phyloP scores from a whole-genome alignment of 2,113 vertebrate species.

The Aythya baeri region DNA sequence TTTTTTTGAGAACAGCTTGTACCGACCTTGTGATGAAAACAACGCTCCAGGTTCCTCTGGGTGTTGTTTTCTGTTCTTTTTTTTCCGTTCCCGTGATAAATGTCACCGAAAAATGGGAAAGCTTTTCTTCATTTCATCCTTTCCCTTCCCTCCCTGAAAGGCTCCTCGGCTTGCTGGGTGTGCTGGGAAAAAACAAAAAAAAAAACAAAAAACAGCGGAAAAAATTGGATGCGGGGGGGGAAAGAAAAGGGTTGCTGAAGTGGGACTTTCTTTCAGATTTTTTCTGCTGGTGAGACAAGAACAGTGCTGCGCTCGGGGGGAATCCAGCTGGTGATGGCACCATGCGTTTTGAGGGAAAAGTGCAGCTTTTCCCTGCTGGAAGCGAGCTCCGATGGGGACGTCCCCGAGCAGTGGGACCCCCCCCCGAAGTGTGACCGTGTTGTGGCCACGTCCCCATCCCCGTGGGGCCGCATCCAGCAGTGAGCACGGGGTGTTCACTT shows the following conservation, averaged over 20 bases:
- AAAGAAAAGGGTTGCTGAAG: background rate
- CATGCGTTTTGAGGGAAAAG: background rate
- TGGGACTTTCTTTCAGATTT: background rate
- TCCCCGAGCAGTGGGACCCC: too few relatives aligned
- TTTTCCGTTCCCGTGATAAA: constrained; percentile 27
- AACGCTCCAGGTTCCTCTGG: background rate
- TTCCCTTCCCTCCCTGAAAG: background rate
- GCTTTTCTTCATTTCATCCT: background rate
- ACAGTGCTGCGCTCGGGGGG: rapidly evolving
- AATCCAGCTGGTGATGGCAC: rapidly evolving
- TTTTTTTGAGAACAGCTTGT: background rate
- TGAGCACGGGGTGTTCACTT: too few relatives aligned
- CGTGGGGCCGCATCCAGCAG: too few relatives aligned
- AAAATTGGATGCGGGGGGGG: background rate
- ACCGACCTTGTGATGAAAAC: background rate
- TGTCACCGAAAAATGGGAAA: constrained; percentile 14
- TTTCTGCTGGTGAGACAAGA: rapidly evolving
- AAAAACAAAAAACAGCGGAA: background rate
- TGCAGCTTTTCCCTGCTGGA: background rate
- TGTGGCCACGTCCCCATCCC: too few relatives aligned
- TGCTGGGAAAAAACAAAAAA: background rate
- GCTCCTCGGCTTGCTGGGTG: background rate
- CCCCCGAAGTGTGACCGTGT: too few relatives aligned
- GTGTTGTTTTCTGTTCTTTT: constrained; percentile 22
- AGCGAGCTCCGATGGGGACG: too few relatives aligned